Percentiles rank a stretch among this genome's conserved stretches.
These are phyloP conservation scores for Synanthedon formicaeformis DNA, from an alignment of 2,888 invertebrate species.

Conservation along the genomic window DNA sequence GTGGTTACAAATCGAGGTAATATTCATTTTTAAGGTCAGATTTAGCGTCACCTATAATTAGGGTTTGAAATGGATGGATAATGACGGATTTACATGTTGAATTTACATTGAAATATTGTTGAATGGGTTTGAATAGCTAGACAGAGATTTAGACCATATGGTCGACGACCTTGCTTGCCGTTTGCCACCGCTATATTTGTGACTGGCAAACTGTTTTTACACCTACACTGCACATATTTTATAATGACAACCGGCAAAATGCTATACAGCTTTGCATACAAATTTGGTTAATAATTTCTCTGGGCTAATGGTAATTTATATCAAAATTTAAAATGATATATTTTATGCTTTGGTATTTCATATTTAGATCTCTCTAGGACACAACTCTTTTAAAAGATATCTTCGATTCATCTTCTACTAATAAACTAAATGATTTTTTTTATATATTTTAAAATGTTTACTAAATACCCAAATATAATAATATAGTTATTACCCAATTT, in stretches of 20 bases:
- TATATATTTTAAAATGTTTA: too few relatives aligned
- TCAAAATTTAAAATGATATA: too few relatives aligned
- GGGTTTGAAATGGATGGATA: neutral
- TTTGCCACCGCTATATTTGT: slow-evolving; percentile 13
- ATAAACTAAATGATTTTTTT: too few relatives aligned
- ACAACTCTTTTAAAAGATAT: too few relatives aligned
- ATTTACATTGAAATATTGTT: neutral
- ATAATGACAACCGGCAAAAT: slow-evolving; percentile 2
- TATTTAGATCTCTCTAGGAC: too few relatives aligned
- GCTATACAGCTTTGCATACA: too few relatives aligned
- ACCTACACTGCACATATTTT: slow-evolving; percentile 28
- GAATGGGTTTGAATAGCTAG: neutral
- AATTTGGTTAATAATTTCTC: too few relatives aligned
- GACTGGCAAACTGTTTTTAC: slow-evolving; percentile 38
- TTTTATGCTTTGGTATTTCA: too few relatives aligned
- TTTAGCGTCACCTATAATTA: slow-evolving; percentile 2
- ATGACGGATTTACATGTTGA: neutral
- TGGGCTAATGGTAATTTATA: too few relatives aligned
- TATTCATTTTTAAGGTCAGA: slow-evolving; percentile 1
- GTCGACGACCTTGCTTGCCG: slow-evolving; percentile 47
- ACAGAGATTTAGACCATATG: slow-evolving; percentile 46
- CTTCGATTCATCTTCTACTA: too few relatives aligned
- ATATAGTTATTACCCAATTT: too few relatives aligned
- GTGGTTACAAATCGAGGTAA: neutral
- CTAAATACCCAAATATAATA: too few relatives aligned